Base-by-base conservation (phyloP, 2,113 vertebrate species). In the Dunckerocampus dactyliophorus region DNA sequence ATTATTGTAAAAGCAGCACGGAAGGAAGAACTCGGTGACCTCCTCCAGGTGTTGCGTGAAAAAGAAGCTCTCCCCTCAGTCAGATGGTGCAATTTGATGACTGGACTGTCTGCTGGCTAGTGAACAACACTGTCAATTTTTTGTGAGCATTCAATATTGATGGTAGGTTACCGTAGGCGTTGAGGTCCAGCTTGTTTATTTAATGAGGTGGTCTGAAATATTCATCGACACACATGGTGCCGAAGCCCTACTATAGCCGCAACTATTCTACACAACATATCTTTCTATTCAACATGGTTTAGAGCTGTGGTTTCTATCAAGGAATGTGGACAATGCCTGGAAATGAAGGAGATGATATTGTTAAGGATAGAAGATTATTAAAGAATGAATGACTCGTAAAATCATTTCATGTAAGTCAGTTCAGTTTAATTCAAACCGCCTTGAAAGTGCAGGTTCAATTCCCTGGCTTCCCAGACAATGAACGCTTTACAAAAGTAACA, bases 181-280 rank as follows among this genome's bases (percentile, higher is more conserved):
- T n/a, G 59, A 72, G 58, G 69, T 59, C 66, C 48, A 1, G 50
- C 15, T 52, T 89, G 83, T 83, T 90, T 85, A 83, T 88, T 89
- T 89, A 84, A 88, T 89, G 83, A 83, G 75, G 47, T 21, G 28
- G 2, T 56, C 24, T 89, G 67, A 91, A 90, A 89, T 87, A 91
- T 89, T 89, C 53, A 90, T 87, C 58, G 6, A 47, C 62, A 61
- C 76, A 82, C 77, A 75, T 76, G 75, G 67, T 76, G 20, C 66
- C 11, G 48, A 50, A 66, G 45, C 43, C 22, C 39, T 20, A 47
- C 55, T 65, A 43, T 62, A 71, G 63, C 72, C 55, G 61, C 63
- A 69, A 77, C 71, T 49, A 63, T 72, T 65, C 71, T 2, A 47
- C 39, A 57, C 65, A 4, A 42, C 28, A 45, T 47, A 72, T 65